Base-by-base conservation (phyloP, 2,888 invertebrate species). In the Hypercompe scribonia region DNA sequence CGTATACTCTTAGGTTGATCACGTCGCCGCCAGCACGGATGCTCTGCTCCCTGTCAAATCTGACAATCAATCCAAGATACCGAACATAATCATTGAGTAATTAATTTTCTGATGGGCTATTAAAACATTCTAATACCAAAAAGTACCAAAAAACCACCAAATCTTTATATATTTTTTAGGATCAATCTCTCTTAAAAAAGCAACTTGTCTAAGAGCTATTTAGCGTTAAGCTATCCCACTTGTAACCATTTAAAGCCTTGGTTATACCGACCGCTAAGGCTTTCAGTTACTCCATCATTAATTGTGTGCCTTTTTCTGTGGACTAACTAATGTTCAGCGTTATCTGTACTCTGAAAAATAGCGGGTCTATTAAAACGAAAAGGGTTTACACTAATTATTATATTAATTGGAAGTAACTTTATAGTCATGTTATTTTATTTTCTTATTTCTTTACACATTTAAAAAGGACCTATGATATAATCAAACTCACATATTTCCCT, bases 231-330 rank as follows among this genome's bases (percentile, higher is more conserved):
- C 67, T 50, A 33, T 67, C 67, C 24, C 33, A 33, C 50, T 67
- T 67, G 34, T 46, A 50, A n/a, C 33, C 46, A 24, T 50, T 50
- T 33, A 15, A 34, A 46, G 24, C 33, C 5, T 33, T 31, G 67
- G 33, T 66, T 67, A 11, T 67, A 50, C n/a, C 33, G 24, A 42
- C 33, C 67, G 24, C 46, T 46, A 24, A 67, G 11, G 34, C 67
- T 67, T 67, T 67, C 67, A 67, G 50, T 24, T 15, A 5, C 58
- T 28, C 8, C 7, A 54, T 13, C n/a, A 15, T 24, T 67, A 50
- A 67, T 67, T 67, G 46, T 50, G 33, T 67, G 33, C 24, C 46
- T 67, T 67, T 67, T 50, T 66, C 31, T 42, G 18, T 31, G 31
- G 42, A n/a, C 21, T 18, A 42, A 42, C 42, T 66, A 42, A 66